These are phyloP conservation scores for Apodemia mormo DNA, from an alignment of 2,888 invertebrate genomes.

Conservation along the genomic window DNA sequence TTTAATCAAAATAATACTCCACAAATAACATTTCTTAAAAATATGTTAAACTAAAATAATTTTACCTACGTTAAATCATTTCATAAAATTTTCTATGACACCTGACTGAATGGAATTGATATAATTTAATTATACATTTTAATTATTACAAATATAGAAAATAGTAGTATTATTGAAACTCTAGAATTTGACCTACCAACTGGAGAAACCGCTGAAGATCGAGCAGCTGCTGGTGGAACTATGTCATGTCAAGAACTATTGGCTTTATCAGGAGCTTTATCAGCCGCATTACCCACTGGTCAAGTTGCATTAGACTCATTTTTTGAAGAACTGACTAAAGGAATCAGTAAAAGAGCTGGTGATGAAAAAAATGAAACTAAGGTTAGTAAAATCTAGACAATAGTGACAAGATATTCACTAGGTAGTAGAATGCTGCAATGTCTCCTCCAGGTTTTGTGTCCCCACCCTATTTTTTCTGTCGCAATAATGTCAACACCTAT, in stretches of 20 bases:
- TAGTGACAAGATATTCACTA: neutral
- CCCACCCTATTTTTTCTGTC: too few species aligned
- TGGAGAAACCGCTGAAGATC: constrained; percentile 69
- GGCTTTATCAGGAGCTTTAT: constrained; percentile 95
- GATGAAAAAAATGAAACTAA: constrained; percentile 69
- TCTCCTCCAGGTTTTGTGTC: too few species aligned
- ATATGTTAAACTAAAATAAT: too few species aligned
- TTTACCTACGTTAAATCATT: too few species aligned
- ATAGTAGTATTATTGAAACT: constrained; percentile 34
- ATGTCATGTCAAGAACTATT: constrained; percentile 95
- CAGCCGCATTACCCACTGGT: constrained; percentile 94
- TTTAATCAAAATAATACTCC: too few species aligned
- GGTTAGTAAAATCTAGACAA: constrained; percentile 43
- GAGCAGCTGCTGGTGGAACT: constrained; percentile 78
- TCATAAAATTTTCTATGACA: too few species aligned
- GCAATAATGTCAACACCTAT: too few species aligned
- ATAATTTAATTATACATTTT: too few species aligned
- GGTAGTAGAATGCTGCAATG: neutral
- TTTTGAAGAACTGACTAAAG: constrained; percentile 90
- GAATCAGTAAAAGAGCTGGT: constrained; percentile 79
- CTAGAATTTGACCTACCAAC: constrained; percentile 79
- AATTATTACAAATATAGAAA: constrained; percentile 1
- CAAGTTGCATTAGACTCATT: constrained; percentile 92
- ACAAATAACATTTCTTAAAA: too few species aligned
- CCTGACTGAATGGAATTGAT: too few species aligned